These are phyloP conservation scores for Clostera curtula DNA, from an alignment of 2,888 invertebrate species.

Conservation along the genomic window DNA sequence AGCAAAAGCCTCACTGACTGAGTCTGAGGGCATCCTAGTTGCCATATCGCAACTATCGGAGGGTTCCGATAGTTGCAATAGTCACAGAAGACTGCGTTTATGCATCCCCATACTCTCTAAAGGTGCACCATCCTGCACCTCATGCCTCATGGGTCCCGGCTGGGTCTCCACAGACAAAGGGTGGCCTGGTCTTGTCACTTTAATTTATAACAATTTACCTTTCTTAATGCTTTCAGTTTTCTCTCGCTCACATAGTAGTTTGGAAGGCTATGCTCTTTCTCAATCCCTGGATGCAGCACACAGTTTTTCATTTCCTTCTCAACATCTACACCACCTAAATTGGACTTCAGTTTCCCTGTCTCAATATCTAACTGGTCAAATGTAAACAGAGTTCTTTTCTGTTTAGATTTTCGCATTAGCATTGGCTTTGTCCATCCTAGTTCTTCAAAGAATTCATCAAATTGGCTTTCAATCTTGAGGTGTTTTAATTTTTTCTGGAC, in stretches of 20 bases:
- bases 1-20: no score
- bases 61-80: no score
- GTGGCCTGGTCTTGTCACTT: no score
- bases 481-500: conserved; percentile 42
- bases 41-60: no score
- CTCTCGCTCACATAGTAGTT: conserved; percentile 74
- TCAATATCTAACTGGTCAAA: conserved; percentile 54
- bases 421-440: conserved; percentile 55
- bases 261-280: conserved; percentile 76
- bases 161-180: no score
- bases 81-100: no score
- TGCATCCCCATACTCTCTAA: no score
- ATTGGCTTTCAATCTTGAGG: conserved; percentile 44
- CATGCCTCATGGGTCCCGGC: no score
- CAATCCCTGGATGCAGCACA: conserved; percentile 78
- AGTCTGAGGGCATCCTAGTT: no score
- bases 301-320: conserved; percentile 78
- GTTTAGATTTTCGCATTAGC: conserved; percentile 39
- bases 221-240: conserved; percentile 71
- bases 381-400: conserved; percentile 40
- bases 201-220: conserved; percentile 44
- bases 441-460: conserved; percentile 57
- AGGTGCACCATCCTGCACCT: no score
- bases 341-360: conserved; percentile 57
- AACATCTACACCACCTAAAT: conserved; percentile 55